Base-by-base conservation (phyloP, 2,888 invertebrate species). In the Tachina grossa region DNA sequence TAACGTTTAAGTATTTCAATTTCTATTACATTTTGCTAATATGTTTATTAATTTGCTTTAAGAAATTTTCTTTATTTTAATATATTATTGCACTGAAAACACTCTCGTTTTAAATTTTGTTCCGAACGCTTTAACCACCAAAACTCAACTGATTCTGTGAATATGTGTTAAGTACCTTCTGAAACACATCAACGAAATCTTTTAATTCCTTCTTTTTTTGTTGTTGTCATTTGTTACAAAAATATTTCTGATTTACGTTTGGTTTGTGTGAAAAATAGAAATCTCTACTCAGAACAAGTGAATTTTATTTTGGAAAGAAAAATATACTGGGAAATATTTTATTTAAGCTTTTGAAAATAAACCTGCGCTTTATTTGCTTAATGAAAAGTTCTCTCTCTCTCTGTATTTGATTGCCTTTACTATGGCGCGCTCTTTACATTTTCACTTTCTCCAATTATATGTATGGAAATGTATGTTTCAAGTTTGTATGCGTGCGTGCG, bases 91-190 rank as follows among this genome's bases (percentile, higher is more conserved):
- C 75, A 69, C 51, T 63, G 9, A 16, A 59, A 78, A 61, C 81
- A 77, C 82, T 65, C 65, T 72, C 82, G 78, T 55, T 22, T 43
- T 47, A 45, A 11, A 71, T 47, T 41, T 71, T 63, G 82, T 84
- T 85, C 80, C 85, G 83, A 78, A 83, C 87, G 81, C 87, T 87
- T 84, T 87, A 88, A 84, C 84, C 84, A 87, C 87, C 88, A 86
- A 87, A 87, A 87, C 88, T 88, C 88, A 84, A 88, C 88, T 88
- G 87, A 88, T 87, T 87, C 87, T 87, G 88, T 84, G 76, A 85
- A 85, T 85, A 76, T 85, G 72, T 85, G 85, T 85, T 85, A 85
- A 85, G 85, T 85, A 76, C 85, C 79, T 85, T 83, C 76, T 61
- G 79, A 68, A 68, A 72, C 61, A 85, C 85, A 85, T 83, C 85